Base-by-base conservation (phyloP, 2,113 vertebrate species). In the Solea senegalensis region DNA sequence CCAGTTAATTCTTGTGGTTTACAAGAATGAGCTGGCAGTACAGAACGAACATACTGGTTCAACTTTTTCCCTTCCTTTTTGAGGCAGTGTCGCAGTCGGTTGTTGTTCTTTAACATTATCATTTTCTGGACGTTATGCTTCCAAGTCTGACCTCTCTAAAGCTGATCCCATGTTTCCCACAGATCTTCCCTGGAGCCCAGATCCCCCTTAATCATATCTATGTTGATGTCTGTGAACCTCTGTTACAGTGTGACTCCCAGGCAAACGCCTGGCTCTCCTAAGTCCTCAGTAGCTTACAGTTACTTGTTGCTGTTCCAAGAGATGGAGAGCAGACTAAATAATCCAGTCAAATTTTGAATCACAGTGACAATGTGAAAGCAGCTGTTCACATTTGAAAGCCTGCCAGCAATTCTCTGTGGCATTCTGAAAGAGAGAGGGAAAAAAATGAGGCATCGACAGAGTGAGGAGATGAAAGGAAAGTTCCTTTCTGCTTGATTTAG, bases 301-400 rank as follows among this genome's bases (percentile, higher is more conserved):
- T 90, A 83, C 54, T 34, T 63, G 7, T 39, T 63, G 21, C 67
- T 56, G 58, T 90, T 89, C 91, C 86, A 27, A 44, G 80, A 73
- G 90, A 81, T 61, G 66, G 54, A 54, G 12, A 11, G 81, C 84
- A 92, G 89, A 92, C 86, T 90, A 90, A 92, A 92, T 89, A 91
- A 88, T 86, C 72, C 21, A 46, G 59, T 27, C 13, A 16, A 70
- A 69, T 79, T 80, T 87, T 85, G 73, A 85, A 80, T 85, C 85
- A 72, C 65, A 57, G 81, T 56, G 77, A 82, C 83, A 82, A 69
- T 83, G 55, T 78, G 72, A 68, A 63, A 84, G 76, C 88, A 91
- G 88, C 87, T 91, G 88, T 88, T 86, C 86, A 63, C 55, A 84
- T 88, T 73, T 80, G 75, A 88, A 73, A 80, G 64, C 78, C 69